Evolutionary conservation across 2,113 vertebrate species (phyloP), one percentile per base, ranked within the genome.

Genomic region (Ardeotis arabs): DNA sequence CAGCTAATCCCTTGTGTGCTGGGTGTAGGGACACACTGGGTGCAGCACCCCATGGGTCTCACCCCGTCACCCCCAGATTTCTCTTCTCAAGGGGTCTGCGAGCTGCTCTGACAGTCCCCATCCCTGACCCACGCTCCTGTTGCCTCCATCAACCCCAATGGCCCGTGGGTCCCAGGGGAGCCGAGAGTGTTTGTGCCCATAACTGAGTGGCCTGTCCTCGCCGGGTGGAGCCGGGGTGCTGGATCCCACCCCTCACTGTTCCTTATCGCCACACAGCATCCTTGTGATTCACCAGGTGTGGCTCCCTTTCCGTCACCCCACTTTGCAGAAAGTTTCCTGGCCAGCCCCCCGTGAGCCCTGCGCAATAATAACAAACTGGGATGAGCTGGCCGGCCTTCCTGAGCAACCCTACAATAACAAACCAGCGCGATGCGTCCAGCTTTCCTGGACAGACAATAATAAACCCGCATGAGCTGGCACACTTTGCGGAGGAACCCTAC

Each of bases 241-340:
- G 79, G 79, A 94, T 95, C 75, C 92, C 95, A 96, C 89, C 90
- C 81, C 45, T 73, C 0, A 1, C 90, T 88, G 82, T 84, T 87
- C 79, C 95, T 95, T 94, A 95, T 96, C 93, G 0, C 60, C 64
- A 21, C 60, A 45, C 69, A 84, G 96, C 94, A 96, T 92, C 95
- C 93, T 95, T 96, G 87, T 97, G 96, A 97, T 96, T 97, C 96
- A 97, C 85, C 93, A 97, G 96, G 96, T 96, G 96, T 97, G 96
- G 96, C 78, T 95, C 60, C 29, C 52, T 96, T 97, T 97, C 96
- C 92, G 10, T 96, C 96, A 94, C 83, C 90, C 95, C 93, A 96
- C 87, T 95, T 96, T 66, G 79, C 92, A 95, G 96, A 85, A 96
- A 95, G 93, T 86, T 95, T 96, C 84, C 91, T 31, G 78, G 87